These are phyloP conservation scores for Caradrina clavipalpis DNA, from an alignment of 2,888 invertebrate species.

Conservation along the genomic window DNA sequence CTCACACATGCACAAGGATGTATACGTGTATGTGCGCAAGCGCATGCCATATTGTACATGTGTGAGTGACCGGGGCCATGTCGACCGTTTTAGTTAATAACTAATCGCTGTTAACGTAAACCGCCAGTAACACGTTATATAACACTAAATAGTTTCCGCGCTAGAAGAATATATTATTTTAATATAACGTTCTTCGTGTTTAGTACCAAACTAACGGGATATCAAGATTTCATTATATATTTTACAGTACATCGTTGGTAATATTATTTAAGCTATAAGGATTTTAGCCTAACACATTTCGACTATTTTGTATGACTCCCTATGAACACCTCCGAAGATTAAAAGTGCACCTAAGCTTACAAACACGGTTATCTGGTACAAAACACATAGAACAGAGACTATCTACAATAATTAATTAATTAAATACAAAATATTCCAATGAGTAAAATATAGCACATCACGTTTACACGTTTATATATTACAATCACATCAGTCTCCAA, in stretches of 20 bases:
- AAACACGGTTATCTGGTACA: constrained; percentile 34
- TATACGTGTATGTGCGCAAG: not conserved
- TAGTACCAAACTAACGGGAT: constrained; percentile 32
- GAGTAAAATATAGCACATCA: constrained; percentile 82
- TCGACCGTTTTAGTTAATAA: constrained; percentile 52
- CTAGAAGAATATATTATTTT: constrained; percentile 72
- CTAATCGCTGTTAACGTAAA: constrained; percentile 61
- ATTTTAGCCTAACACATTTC: not conserved
- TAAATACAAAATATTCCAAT: constrained; percentile 77
- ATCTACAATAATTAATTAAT: constrained; percentile 62
- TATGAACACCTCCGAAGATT: not conserved
- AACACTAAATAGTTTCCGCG: constrained; percentile 65
- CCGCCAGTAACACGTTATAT: constrained; percentile 61
- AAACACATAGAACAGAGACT: constrained; percentile 39
- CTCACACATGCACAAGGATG: constrained; percentile 1
- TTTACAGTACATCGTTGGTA: not conserved
- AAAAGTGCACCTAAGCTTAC: not conserved
- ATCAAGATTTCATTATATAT: not conserved
- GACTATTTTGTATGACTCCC: not conserved
- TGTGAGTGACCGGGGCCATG: constrained; percentile 2
- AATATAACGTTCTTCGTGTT: constrained; percentile 39
- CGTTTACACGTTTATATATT: constrained; percentile 74
- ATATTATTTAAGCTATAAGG: no score
- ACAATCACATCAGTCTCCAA: constrained; percentile 84
- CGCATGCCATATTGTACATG: not conserved